A percentile compares a stretch with the other conserved stretches of the same genome.
Evolutionary conservation across 2,113 vertebrate genomes (phyloP).

Genomic region (Pseudorasbora parva): DNA sequence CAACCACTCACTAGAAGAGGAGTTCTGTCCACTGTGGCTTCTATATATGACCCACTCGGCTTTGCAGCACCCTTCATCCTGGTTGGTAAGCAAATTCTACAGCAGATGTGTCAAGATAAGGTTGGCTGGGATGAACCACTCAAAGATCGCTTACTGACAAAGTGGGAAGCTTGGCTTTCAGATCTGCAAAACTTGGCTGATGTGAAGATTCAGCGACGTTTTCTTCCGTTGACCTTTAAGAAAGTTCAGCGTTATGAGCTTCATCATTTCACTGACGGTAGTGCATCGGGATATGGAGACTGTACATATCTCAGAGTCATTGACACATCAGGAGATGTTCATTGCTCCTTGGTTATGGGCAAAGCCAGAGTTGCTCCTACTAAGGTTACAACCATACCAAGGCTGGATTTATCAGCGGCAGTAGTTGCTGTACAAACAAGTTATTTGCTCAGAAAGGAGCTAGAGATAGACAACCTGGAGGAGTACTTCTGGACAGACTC

Average conservation of each 20-base stretch:
- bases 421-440: slow-evolving; percentile 44
- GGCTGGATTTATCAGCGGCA: slow-evolving; percentile 44
- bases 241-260: too few relatives aligned
- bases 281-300: slow-evolving; percentile 18
- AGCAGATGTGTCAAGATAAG: slow-evolving; percentile 40
- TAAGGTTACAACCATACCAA: slow-evolving; percentile 34
- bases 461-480: too few relatives aligned
- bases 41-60: slow-evolving; percentile 19
- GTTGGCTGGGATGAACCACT: slow-evolving; percentile 37
- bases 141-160: not conserved
- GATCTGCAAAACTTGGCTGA: slow-evolving; percentile 25
- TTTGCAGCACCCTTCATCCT: slow-evolving; percentile 43
- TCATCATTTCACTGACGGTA: slow-evolving; percentile 39
- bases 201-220: slow-evolving; percentile 7
- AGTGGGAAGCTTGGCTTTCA: slow-evolving; percentile 37
- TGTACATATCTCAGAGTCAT: slow-evolving; percentile 12
- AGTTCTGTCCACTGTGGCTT: slow-evolving; percentile 21
- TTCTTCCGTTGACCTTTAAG: slow-evolving; percentile 2
- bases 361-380: slow-evolving; percentile 40
- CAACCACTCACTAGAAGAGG: slow-evolving; percentile 28
- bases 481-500: too few relatives aligned
- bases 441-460: slow-evolving; percentile 39
- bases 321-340: not conserved
- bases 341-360: slow-evolving; percentile 25
- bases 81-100: slow-evolving; percentile 29